These are phyloP conservation scores for Caenorhabditis remanei DNA, from an alignment of 1,140 invertebrate species.

Conservation along the genomic window DNA sequence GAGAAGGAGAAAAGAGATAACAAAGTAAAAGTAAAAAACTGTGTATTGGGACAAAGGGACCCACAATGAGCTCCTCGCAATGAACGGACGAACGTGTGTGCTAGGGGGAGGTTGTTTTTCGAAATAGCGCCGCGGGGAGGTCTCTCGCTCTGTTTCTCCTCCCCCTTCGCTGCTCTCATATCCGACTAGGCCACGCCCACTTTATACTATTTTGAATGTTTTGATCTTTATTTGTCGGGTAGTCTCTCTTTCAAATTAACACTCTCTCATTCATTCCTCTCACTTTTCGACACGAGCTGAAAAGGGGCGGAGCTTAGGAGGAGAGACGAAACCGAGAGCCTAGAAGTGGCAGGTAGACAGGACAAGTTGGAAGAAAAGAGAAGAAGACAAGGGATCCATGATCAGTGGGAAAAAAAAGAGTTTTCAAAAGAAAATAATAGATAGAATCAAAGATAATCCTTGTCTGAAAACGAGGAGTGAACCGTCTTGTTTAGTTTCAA, in stretches of 20 bases:
- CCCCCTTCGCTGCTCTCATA: slow-evolving; percentile 49
- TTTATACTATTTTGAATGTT: slow-evolving; percentile 57
- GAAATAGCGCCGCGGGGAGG: slow-evolving; percentile 54
- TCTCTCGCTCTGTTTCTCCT: slow-evolving; percentile 52
- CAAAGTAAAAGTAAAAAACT: background rate
- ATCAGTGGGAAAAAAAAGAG: background rate
- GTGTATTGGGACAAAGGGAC: background rate
- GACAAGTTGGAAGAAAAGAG: slow-evolving; percentile 5
- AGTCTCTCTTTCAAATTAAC: slow-evolving; percentile 23
- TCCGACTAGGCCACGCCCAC: slow-evolving; percentile 52
- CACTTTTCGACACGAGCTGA: slow-evolving; percentile 34
- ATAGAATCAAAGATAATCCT: background rate
- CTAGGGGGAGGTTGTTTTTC: slow-evolving; percentile 53
- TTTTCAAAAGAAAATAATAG: background rate
- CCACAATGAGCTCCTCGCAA: slow-evolving; percentile 51
- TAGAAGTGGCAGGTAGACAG: slow-evolving; percentile 45
- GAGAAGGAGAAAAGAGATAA: background rate
- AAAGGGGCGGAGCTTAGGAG: slow-evolving; percentile 13
- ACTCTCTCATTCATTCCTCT: background rate
- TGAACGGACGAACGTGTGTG: slow-evolving; percentile 54
- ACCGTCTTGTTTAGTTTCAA: background rate
- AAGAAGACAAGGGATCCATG: slow-evolving; percentile 21
- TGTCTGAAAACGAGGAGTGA: slow-evolving; percentile 1
- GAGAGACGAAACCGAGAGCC: background rate
- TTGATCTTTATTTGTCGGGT: slow-evolving; percentile 53